Percentiles rank a stretch among this genome's conserved stretches.
These are phyloP conservation scores for Drosophila obscura DNA, from an alignment of 1,140 invertebrate genomes.

Conservation along the genomic window DNA sequence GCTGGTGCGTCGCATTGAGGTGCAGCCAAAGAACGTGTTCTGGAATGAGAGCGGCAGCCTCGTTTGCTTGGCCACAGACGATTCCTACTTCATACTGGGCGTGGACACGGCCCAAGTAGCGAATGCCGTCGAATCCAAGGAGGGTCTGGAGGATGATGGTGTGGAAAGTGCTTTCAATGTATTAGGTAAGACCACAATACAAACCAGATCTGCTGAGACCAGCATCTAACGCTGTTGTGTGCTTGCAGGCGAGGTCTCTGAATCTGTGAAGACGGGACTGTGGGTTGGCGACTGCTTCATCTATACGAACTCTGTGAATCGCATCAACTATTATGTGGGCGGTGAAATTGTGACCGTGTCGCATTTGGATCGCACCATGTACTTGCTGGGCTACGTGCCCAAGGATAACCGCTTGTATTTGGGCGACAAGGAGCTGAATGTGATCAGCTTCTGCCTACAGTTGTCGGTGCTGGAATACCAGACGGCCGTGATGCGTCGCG, in stretches of 20 bases:
- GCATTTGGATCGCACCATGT: conserved; percentile 96
- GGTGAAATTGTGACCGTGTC: conserved; percentile 99
- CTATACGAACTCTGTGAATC: conserved; percentile 98
- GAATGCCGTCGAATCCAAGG: conserved; percentile 89
- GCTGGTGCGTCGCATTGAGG: conserved; percentile 90
- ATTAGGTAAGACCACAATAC: conserved; percentile 57
- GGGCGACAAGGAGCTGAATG: conserved; percentile 98
- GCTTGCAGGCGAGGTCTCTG: conserved; percentile 89
- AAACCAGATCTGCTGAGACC: background rate
- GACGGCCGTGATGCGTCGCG: conserved; percentile 98
- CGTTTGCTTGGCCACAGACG: conserved; percentile 97
- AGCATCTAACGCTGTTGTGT: conserved; percentile 37
- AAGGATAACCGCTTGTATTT: conserved; percentile 98
- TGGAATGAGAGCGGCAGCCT: conserved; percentile 99
- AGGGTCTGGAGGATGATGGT: conserved; percentile 94
- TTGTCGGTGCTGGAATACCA: conserved; percentile 99
- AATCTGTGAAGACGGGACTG: conserved; percentile 97
- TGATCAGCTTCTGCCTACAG: conserved; percentile 94
- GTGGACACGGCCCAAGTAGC: conserved; percentile 92
- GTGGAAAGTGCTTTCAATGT: conserved; percentile 99
- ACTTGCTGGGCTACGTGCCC: conserved; percentile 98
- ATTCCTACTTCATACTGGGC: conserved; percentile 97
- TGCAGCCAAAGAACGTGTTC: conserved; percentile 89
- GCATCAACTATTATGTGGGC: conserved; percentile 99
- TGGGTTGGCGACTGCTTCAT: conserved; percentile 99